phyloP scores from a whole-genome alignment of 2,797 vertebrate genomes.

The Karalla daura region DNA sequence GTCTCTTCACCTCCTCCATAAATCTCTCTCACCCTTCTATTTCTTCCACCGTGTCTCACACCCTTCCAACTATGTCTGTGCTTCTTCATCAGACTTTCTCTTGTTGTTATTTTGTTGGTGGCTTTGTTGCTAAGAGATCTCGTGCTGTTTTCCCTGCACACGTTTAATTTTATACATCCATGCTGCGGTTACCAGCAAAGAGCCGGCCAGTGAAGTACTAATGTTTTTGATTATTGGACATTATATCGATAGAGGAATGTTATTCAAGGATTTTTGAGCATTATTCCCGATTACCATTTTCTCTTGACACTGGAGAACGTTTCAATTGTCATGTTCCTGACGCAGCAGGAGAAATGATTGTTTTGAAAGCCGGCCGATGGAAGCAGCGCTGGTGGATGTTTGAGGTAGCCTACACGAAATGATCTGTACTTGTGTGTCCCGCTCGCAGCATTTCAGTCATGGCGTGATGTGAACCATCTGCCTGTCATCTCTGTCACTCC shows the following conservation, averaged over 20 bases:
- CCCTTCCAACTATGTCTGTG: slow-evolving; percentile 3
- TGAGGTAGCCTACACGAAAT: slow-evolving; percentile 19
- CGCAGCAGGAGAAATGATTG: slow-evolving; percentile 7
- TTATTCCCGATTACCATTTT: not conserved
- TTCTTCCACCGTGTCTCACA: slow-evolving; percentile 5
- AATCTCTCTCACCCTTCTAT: slow-evolving; percentile 17
- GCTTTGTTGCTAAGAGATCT: slow-evolving; percentile 34
- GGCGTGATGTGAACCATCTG: slow-evolving; percentile 60
- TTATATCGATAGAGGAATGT: not conserved
- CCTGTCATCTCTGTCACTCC: slow-evolving; percentile 60
- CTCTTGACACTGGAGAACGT: not conserved
- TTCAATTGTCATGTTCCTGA: not conserved
- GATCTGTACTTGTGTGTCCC: slow-evolving; percentile 29
- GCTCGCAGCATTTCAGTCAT: slow-evolving; percentile 27
- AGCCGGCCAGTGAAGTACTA: slow-evolving; percentile 1
- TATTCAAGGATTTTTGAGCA: not conserved
- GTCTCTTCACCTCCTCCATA: slow-evolving; percentile 15
- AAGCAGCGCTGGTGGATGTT: slow-evolving; percentile 28
- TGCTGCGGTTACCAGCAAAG: not conserved
- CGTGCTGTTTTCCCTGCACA: not conserved
- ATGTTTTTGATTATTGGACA: not conserved
- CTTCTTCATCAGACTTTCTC: not conserved
- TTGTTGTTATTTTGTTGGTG: slow-evolving; percentile 35
- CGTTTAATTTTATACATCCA: slow-evolving; percentile 1
- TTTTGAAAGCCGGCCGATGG: slow-evolving; percentile 18